A percentile compares a stretch with the other conserved stretches of the same genome.
phyloP scores from a whole-genome alignment of 2,113 vertebrate genomes.

The Bufo bufo region DNA sequence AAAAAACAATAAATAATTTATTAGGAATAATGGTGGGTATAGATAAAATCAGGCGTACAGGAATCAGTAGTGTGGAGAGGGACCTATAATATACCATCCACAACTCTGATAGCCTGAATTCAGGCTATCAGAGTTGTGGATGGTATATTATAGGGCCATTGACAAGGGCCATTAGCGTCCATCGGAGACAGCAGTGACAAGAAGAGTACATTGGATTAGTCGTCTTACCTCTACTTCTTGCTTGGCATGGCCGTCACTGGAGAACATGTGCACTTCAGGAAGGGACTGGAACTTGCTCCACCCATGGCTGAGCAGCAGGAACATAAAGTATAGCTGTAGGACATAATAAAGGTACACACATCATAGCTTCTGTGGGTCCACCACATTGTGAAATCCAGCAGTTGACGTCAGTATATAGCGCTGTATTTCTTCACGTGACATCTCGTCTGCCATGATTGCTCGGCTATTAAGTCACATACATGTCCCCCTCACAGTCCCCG shows the following conservation, averaged over 20 bases:
- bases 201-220: neutral
- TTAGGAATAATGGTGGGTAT: too few relatives aligned
- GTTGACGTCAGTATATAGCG: neutral
- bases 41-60: too few relatives aligned
- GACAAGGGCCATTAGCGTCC: too few relatives aligned
- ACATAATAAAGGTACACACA: neutral
- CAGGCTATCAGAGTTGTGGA: too few relatives aligned
- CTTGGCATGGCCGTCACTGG: neutral
- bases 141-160: too few relatives aligned
- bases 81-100: too few relatives aligned
- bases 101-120: too few relatives aligned
- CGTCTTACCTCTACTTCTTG: constrained; percentile 8
- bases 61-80: too few relatives aligned
- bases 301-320: neutral
- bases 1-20: too few relatives aligned
- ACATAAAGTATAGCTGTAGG: neutral
- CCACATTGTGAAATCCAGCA: neutral
- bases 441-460: neutral
- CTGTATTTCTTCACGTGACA: neutral
- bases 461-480: neutral
- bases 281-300: neutral
- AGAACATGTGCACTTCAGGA: neutral
- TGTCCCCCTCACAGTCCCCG: neutral
- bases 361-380: neutral
- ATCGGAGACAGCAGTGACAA: neutral